A percentile compares a stretch with the other conserved stretches of the same genome.
Conservation (phyloP, 2,113 vertebrate species). For the Sorex araneus region DNA sequence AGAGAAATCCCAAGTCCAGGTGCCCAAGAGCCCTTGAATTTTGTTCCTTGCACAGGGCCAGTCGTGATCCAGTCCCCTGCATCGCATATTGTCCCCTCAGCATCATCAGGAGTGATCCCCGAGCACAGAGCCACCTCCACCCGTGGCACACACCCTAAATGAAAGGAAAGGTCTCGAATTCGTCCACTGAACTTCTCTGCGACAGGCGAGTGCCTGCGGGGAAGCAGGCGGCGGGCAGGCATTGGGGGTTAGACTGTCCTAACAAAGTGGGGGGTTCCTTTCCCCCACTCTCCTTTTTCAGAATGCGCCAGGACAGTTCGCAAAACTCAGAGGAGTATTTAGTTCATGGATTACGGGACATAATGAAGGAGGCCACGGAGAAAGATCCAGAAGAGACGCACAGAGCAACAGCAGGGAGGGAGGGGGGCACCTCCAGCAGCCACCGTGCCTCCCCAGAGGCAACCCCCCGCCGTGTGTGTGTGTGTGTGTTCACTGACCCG, state of each 20-base stretch:
- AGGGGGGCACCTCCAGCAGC: background rate
- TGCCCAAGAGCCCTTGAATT: background rate
- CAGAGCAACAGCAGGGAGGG: background rate
- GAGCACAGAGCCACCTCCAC: too few species aligned
- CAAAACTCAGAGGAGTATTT: background rate
- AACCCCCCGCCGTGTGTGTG: background rate
- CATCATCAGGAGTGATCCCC: too few species aligned
- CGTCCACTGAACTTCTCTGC: too few species aligned
- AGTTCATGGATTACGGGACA: background rate
- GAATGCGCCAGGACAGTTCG: background rate
- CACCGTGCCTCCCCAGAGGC: too few species aligned
- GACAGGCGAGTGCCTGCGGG: background rate
- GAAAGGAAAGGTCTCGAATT: background rate
- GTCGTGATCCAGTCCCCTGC: too few species aligned
- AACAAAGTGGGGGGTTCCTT: background rate
- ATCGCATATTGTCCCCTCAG: too few species aligned
- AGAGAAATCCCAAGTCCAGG: background rate
- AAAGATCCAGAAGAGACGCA: background rate
- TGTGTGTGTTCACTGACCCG: background rate
- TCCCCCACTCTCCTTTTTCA: too few species aligned
- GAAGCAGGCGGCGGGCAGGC: background rate
- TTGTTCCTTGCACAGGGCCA: too few species aligned
- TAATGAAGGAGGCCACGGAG: background rate
- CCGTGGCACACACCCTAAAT: background rate
- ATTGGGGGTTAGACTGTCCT: too few species aligned